Evolutionary conservation across 2,888 invertebrate species (phyloP), one percentile per base, ranked within the genome.

Genomic region (Aphodius sticticus): DNA sequence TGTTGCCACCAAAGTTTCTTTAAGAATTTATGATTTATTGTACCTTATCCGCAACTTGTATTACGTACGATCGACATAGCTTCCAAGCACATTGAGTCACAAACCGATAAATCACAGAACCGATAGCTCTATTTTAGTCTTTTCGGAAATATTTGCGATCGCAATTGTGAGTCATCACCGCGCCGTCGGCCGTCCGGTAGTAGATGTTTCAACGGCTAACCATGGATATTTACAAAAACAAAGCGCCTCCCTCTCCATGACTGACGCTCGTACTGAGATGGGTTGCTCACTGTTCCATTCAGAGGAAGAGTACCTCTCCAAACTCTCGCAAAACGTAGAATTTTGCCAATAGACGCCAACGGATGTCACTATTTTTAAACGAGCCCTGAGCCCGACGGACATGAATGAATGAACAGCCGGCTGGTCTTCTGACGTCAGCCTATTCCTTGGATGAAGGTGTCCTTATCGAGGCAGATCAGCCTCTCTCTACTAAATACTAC

Each of bases 401-500:
- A 53, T 53, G 53, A 53, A 53, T 53, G 53, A 53, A 53, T 53
- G 53, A 53, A 53, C 12, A 12, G 53, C 53, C 53, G 53, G 53
- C 53, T 53, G 53, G 9, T 53, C 53, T 2, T 53, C 53, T 53
- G 53, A 53, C 53, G 53, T 53, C 53, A 53, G 53, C 53, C 53
- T 53, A 53, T 53, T 53, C 53, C 53, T 7, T 53, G 53, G 53
- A 53, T 53, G 53, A 53, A 53, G 53, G 53, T 53, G 53, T 53
- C 53, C 53, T 53, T 53, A 53, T 53, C 53, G 53, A 53, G 53
- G 53, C 53, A 53, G 53, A 53, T 53, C 53, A 53, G 53, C 53
- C 53, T 53, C 53, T 53, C 53, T 53, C 53, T 12, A 53, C 53
- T 12, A 53, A 53, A 53, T 53, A 53, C 9, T 53, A 53, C 12